Base-by-base conservation (phyloP, 2,888 invertebrate species). In the Pasiphila rectangulata region DNA sequence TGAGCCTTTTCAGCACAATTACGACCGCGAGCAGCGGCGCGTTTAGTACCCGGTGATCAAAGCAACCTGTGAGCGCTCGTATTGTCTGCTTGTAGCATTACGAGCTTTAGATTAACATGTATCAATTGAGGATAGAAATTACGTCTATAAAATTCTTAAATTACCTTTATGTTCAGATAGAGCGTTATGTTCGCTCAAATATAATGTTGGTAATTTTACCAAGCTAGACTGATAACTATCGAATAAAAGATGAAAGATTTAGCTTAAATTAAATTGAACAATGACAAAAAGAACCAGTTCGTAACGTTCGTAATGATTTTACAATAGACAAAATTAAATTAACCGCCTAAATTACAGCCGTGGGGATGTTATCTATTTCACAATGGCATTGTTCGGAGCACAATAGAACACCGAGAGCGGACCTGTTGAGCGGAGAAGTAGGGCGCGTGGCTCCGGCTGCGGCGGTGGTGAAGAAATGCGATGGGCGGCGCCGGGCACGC, bases 381-480 rank as follows among this genome's bases (percentile, higher is more conserved):
- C 82, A 86, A 86, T 79, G 73, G 81, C 72, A 82, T 83, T 83
- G 83, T 83, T 82, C 75, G 71, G 59, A 72, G 76, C 75, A 86
- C 86, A 87, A 86, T 86, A 79, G 85, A 83, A 79, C 81, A 83
- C 80, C 79, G 78, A 79, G 81, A 78, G 78, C 79, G 80, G 71
- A 78, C 79, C 79, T 82, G 83, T 71, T 70, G 74, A 69, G 66
- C 13, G 37, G 37, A 70, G 80, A 86, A 84, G 79, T 87, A 85
- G 87, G 86, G 74, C 86, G 76, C 75, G 75, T 72, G 75, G 27
- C 27, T 13, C 7, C 59, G 57, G 58, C 60, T 61, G 54, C 49
- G 48, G 51, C 55, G 43, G 48, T 70, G 75, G 78, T 87, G 87
- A 86, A 85, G 87, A 86, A 87, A 87, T 80, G 60, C 61, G 71